Conservation (phyloP, 2,113 vertebrate genomes). For the Grallaria varia region DNA sequence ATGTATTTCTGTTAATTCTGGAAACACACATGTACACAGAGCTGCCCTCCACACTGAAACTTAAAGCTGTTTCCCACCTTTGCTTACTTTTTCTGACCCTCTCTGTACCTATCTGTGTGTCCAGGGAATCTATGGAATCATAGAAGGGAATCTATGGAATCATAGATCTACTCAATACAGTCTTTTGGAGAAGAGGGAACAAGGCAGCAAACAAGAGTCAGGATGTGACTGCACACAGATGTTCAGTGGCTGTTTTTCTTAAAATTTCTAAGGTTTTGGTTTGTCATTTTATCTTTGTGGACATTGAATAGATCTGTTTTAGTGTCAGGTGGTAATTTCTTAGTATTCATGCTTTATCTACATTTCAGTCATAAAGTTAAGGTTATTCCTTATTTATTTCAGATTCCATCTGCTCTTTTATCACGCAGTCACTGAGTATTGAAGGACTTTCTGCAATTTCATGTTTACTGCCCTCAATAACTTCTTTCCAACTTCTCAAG, state of each 20-base stretch:
- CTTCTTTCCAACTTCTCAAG: background rate
- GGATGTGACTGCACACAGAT: background rate
- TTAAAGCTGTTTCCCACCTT: background rate
- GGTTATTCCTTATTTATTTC: background rate
- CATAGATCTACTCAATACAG: background rate
- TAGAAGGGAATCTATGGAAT: background rate
- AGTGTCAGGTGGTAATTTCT: background rate
- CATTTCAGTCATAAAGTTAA: background rate
- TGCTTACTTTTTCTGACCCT: background rate
- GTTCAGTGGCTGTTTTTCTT: background rate
- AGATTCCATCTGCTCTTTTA: background rate
- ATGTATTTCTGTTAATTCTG: background rate
- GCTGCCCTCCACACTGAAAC: background rate
- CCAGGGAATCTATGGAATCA: background rate
- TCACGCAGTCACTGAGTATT: background rate
- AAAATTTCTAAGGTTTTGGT: background rate
- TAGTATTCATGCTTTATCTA: background rate
- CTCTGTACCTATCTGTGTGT: background rate
- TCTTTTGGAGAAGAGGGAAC: background rate
- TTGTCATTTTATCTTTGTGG: background rate
- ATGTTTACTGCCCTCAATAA: no score
- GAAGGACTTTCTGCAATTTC: background rate
- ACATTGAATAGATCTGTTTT: background rate
- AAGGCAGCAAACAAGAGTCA: background rate
- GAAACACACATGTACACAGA: fast-evolving